Conservation (phyloP, 2,888 invertebrate species). For the Rambutsinella grinnellia region DNA sequence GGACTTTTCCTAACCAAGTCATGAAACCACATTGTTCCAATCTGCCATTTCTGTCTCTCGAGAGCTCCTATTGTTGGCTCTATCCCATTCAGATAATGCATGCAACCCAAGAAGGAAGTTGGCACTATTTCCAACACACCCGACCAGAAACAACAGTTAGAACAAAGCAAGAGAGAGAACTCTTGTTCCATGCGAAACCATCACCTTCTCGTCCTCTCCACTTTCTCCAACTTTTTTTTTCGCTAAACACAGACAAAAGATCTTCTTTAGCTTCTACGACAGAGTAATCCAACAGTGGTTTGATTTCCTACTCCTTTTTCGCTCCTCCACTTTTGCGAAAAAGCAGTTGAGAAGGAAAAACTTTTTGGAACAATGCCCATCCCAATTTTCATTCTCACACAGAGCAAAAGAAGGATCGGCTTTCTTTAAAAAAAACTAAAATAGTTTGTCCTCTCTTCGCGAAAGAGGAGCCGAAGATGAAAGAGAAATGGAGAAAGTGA, state of each 20-base stretch:
- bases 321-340: slow-evolving; percentile 37
- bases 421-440: not conserved
- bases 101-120: slow-evolving; percentile 29
- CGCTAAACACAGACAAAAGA: slow-evolving; percentile 49
- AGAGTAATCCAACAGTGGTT: slow-evolving; percentile 49
- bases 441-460: not conserved
- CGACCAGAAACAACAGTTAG: not conserved
- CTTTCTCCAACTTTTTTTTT: slow-evolving; percentile 20
- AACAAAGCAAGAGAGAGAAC: too few species aligned
- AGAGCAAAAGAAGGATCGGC: not conserved
- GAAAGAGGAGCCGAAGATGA: not conserved
- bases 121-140: slow-evolving; percentile 26
- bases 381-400: slow-evolving; percentile 47
- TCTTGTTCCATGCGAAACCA: too few species aligned
- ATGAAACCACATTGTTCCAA: slow-evolving; percentile 52
- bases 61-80: slow-evolving; percentile 10
- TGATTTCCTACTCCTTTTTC: slow-evolving; percentile 27
- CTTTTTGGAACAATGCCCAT: slow-evolving; percentile 54
- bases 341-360: slow-evolving; percentile 49
- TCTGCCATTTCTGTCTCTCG: slow-evolving; percentile 29
- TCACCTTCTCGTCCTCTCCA: too few species aligned
- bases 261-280: slow-evolving; percentile 34
- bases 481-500: slow-evolving; percentile 15
- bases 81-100: not conserved
- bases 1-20: slow-evolving; percentile 45